Percentiles rank a stretch among this genome's conserved stretches.
These are phyloP conservation scores for Falco rusticolus DNA, from an alignment of 2,797 vertebrate genomes.

Conservation along the genomic window DNA sequence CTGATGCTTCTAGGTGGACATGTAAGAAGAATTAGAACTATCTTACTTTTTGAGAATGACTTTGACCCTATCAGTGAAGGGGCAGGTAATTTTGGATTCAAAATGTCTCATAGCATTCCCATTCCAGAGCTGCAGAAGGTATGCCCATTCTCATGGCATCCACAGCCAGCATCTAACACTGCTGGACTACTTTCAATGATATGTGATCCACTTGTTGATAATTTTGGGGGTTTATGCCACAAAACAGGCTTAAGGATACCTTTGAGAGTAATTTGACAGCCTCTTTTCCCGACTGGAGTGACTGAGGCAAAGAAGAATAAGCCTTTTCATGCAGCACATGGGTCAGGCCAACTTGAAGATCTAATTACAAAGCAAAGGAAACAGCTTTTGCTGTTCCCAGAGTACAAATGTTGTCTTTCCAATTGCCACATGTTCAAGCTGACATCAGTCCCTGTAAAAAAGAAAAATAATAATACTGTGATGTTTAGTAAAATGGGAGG, in stretches of 20 bases:
- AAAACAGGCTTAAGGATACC: neutral
- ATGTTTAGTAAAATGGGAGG: neutral
- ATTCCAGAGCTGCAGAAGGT: neutral
- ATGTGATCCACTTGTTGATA: neutral
- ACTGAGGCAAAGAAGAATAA: neutral
- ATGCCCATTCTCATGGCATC: accelerated
- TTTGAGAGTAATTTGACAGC: neutral
- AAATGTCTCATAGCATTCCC: neutral
- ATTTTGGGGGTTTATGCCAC: neutral
- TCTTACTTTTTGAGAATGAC: neutral
- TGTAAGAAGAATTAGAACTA: neutral
- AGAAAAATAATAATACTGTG: neutral
- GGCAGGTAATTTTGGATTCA: neutral
- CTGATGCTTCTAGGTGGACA: neutral
- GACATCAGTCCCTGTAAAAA: neutral
- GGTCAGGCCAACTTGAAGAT: slow-evolving; percentile 13
- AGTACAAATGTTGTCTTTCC: slow-evolving; percentile 8
- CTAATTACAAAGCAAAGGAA: slow-evolving; percentile 36
- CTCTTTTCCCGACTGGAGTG: neutral
- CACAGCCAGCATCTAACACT: neutral
- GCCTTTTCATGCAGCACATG: neutral
- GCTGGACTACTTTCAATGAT: neutral
- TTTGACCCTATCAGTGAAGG: neutral
- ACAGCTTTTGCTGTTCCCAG: neutral
- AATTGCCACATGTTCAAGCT: slow-evolving; percentile 31